Conservation (phyloP, 2,888 invertebrate genomes). For the Stomorhina lunata region DNA sequence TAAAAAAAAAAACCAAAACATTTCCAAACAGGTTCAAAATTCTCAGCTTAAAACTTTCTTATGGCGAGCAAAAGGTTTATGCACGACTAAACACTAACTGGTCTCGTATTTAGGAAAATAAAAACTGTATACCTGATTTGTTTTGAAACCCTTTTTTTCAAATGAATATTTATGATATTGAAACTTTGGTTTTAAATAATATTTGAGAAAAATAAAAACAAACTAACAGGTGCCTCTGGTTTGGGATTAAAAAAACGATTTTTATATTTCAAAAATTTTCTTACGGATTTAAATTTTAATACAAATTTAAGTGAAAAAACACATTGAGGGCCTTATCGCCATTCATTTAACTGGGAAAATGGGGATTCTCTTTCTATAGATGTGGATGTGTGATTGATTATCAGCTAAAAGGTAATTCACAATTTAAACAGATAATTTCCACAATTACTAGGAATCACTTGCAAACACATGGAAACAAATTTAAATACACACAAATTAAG, state of each 20-base stretch:
- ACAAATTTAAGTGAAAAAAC: too few relatives aligned
- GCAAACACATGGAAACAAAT: not conserved
- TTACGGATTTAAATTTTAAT: too few relatives aligned
- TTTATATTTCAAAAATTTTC: too few relatives aligned
- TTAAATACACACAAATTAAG: not conserved
- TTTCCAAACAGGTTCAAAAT: conserved; percentile 35
- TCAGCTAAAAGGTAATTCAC: conserved; percentile 44
- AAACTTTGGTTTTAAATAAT: not conserved
- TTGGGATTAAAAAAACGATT: too few relatives aligned
- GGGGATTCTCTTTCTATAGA: conserved; percentile 37
- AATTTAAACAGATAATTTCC: conserved; percentile 32
- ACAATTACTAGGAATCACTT: conserved; percentile 24
- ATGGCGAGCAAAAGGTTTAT: too few relatives aligned
- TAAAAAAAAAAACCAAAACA: not conserved
- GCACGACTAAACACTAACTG: too few relatives aligned
- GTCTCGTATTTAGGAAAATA: too few relatives aligned
- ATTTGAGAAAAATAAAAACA: too few relatives aligned
- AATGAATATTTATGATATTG: not conserved
- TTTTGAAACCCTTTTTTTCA: not conserved
- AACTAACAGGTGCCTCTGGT: too few relatives aligned
- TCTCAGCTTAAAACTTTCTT: not conserved
- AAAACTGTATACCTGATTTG: not conserved
- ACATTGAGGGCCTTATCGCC: too few relatives aligned
- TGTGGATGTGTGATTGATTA: conserved; percentile 23
- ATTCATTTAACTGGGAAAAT: too few relatives aligned